Evolutionary conservation across 1,140 invertebrate species (phyloP), one percentile per base, ranked within the genome.

Genomic region (Drosophila melanica): DNA sequence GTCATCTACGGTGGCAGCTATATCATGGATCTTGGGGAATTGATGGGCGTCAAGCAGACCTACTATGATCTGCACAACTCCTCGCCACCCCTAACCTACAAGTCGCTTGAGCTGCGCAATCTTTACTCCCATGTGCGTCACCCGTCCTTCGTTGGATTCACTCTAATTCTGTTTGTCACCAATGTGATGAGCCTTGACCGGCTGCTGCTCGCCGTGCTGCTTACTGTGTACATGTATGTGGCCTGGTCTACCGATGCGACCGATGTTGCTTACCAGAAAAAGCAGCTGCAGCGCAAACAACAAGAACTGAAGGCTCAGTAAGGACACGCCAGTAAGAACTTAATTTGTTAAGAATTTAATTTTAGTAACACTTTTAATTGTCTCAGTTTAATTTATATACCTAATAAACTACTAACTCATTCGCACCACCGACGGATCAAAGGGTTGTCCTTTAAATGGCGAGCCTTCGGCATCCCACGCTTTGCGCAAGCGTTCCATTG

Each of bases 381-480:
- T 37, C 30, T 39, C 35, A 23, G 27, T 27, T 27, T 27, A 7
- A 27, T 27, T 27, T 6, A 27, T 42, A 7, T 47, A 42, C 23
- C 12, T 41, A 73, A 75, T 79, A 72, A 78, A 72, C 50, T 3
- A 44, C 51, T 91, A 92, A 80, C 90, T 92, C 57, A 93, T 94
- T 62, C 92, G 91, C 0, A 95, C 75, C 64, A 93, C 54, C 9
- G 93, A 94, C 9, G 96, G 96, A 93, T 98, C 96, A 93, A 95
- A 98, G 20, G 95, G 94, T 80, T 94, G 94, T 12, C 96, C 97
- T 89, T 94, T 94, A 79, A 98, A 98, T 35, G 97, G 97, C 0
- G 97, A 98, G 7, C 96, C 96, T 67, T 97, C 95, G 9, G 94
- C 94, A 93, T 97, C 93, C 97, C 97, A 98, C 0, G 97, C 96